Evolutionary conservation across 1,140 invertebrate species (phyloP).

Genomic region (Melanaphis sacchari): DNA sequence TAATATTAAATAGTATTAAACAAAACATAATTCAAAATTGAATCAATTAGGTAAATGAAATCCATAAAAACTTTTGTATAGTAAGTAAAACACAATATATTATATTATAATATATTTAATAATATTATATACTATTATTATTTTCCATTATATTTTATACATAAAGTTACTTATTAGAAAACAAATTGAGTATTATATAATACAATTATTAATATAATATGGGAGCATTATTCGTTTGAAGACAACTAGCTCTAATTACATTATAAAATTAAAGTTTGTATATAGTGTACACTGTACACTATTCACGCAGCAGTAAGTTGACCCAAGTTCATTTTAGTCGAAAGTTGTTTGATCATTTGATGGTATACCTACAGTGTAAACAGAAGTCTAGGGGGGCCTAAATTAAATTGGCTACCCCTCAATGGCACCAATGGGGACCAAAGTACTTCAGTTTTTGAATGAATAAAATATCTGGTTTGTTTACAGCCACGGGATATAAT

Average conservation of each 20-base stretch:
- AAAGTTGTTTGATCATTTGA: constrained; percentile 22
- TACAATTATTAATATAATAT: not conserved
- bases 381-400: not conserved
- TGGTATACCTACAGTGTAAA: constrained; percentile 32
- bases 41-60: no score
- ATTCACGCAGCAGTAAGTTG: constrained; percentile 9
- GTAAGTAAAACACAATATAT: no score
- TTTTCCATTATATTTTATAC: not conserved
- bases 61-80: not conserved
- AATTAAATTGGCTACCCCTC: constrained; percentile 12
- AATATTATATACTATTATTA: no score
- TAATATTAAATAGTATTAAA: not conserved
- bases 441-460: not conserved
- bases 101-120: no score
- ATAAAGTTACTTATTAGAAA: not conserved
- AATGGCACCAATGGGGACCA: not conserved
- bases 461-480: constrained; percentile 21
- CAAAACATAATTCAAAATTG: not conserved
- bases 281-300: not conserved
- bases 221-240: not conserved
- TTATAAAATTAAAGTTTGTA: constrained; percentile 15
- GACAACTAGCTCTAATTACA: not conserved
- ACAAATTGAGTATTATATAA: not conserved
- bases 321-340: not conserved
- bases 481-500: not conserved